These are phyloP conservation scores for Tetragonisca angustula DNA, from an alignment of 2,888 invertebrate genomes.

Conservation along the genomic window DNA sequence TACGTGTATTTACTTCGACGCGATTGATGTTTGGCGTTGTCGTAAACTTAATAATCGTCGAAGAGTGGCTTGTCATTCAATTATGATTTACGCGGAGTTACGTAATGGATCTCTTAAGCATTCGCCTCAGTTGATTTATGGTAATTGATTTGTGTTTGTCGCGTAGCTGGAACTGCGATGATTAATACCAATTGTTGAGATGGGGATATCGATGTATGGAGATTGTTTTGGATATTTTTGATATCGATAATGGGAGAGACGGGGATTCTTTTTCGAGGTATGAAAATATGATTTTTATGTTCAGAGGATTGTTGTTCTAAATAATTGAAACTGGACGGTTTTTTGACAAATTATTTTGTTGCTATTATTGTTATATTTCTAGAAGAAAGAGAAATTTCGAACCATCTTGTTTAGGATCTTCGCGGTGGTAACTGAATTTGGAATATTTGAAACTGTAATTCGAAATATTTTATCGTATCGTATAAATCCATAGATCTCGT, in stretches of 20 bases:
- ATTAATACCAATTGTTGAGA: background rate
- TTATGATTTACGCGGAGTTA: conserved; percentile 1
- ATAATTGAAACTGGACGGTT: no score
- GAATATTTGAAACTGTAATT: no score
- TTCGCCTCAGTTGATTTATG: conserved; percentile 4
- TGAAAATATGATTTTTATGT: no score
- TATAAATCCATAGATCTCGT: no score
- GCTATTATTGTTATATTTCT: no score
- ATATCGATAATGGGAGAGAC: background rate
- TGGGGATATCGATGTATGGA: background rate
- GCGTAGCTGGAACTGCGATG: background rate
- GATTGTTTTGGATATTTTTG: background rate
- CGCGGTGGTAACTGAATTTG: no score
- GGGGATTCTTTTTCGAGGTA: background rate
- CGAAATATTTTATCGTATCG: background rate
- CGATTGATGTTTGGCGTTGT: background rate
- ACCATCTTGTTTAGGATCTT: background rate
- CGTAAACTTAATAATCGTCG: background rate
- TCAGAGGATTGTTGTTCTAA: no score
- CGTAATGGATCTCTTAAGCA: background rate
- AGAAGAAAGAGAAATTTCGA: background rate
- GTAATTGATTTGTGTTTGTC: background rate
- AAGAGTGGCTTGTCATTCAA: background rate
- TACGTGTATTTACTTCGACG: background rate
- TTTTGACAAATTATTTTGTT: no score